These are phyloP conservation scores for Coelopa frigida DNA, from an alignment of 1,140 invertebrate genomes.

Conservation along the genomic window DNA sequence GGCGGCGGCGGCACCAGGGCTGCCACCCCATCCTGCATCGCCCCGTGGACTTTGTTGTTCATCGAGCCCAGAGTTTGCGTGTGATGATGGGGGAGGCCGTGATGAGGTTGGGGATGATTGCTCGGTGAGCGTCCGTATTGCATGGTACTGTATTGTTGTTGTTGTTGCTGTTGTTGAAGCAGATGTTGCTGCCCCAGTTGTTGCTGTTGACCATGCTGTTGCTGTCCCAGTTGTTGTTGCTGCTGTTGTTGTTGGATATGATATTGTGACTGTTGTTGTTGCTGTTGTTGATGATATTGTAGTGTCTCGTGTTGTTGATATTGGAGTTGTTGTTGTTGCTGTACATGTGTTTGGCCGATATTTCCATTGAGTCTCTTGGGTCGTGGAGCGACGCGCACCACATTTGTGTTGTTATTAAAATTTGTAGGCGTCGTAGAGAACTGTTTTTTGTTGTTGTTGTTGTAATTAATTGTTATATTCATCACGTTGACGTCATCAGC, in stretches of 20 bases:
- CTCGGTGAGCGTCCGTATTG: slow-evolving; percentile 18
- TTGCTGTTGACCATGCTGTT: slow-evolving; percentile 19
- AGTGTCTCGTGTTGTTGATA: slow-evolving; percentile 15
- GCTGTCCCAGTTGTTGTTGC: slow-evolving; percentile 16
- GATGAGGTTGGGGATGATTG: not conserved
- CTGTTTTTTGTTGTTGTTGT: slow-evolving; percentile 15
- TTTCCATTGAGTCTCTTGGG: slow-evolving; percentile 38
- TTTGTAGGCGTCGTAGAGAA: slow-evolving; percentile 42
- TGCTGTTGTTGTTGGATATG: slow-evolving; percentile 21
- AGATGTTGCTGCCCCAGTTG: slow-evolving; percentile 21
- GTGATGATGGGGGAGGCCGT: slow-evolving; percentile 6
- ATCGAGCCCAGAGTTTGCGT: slow-evolving; percentile 12
- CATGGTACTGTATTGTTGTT: slow-evolving; percentile 32
- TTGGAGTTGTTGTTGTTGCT: slow-evolving; percentile 21
- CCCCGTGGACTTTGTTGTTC: not conserved
- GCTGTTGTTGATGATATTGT: slow-evolving; percentile 11
- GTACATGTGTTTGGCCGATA: slow-evolving; percentile 26
- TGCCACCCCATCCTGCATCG: slow-evolving; percentile 1
- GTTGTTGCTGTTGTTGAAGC: slow-evolving; percentile 17
- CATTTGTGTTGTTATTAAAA: slow-evolving; percentile 45
- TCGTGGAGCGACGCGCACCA: slow-evolving; percentile 36
- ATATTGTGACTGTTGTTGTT: slow-evolving; percentile 17
- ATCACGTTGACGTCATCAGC: not conserved
- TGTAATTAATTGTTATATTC: not conserved
- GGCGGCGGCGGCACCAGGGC: slow-evolving; percentile 2